phyloP scores from a whole-genome alignment of 2,113 vertebrate species.

The Bagarius yarrelli region DNA sequence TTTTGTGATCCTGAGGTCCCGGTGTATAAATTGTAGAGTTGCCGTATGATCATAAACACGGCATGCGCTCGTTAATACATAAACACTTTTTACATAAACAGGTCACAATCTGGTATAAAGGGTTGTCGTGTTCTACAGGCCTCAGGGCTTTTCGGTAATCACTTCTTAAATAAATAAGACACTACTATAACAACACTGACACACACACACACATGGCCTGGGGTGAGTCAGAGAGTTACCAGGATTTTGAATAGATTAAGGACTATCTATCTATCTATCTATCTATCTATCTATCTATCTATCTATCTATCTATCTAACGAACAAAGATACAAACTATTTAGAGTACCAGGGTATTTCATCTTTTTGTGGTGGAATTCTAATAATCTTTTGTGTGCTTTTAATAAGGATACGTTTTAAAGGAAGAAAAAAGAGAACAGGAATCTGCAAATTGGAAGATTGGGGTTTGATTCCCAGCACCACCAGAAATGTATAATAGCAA shows the following conservation, averaged over 20 bases:
- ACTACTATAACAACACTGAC: constrained; percentile 5
- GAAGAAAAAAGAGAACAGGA: neutral
- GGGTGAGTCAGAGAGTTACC: constrained; percentile 8
- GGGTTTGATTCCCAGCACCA: no score
- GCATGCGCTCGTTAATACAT: neutral
- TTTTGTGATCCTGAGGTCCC: neutral
- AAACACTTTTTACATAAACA: constrained; percentile 6
- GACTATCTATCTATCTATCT: neutral
- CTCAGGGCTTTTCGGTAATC: constrained; percentile 15
- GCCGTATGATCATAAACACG: neutral
- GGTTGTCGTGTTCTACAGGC: neutral
- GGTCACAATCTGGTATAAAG: neutral
- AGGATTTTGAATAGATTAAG: neutral
- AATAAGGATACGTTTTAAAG: neutral
- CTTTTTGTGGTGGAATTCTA: neutral
- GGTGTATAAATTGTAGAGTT: constrained; percentile 1
- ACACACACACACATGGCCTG: neutral
- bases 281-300: neutral
- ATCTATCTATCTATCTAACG: neutral
- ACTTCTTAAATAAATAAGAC: constrained; percentile 11
- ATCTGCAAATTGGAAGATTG: no score
- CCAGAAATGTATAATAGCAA: no score
- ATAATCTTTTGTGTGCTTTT: neutral
- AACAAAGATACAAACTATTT: neutral
- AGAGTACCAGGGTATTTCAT: neutral